These are phyloP conservation scores for Lutjanus campechanus DNA, from an alignment of 2,797 vertebrate genomes.

Conservation along the genomic window DNA sequence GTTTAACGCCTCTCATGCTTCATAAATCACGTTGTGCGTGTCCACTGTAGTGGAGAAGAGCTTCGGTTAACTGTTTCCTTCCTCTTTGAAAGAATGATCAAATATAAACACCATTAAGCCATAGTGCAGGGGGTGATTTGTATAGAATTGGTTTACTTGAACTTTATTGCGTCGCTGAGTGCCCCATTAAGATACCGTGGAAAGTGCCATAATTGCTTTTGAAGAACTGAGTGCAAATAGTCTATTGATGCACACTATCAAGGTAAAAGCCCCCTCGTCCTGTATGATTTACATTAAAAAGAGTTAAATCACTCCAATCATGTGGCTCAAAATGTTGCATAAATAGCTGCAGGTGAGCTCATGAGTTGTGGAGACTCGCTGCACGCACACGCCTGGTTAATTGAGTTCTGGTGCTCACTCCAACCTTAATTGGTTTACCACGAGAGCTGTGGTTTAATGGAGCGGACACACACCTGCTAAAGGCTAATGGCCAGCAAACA, in stretches of 20 bases:
- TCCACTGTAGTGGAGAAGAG: slow-evolving; percentile 67
- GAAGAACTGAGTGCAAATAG: slow-evolving; percentile 80
- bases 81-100: slow-evolving; percentile 83
- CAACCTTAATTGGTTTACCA: slow-evolving; percentile 93
- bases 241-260: slow-evolving; percentile 41
- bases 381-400: slow-evolving; percentile 85
- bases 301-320: neutral
- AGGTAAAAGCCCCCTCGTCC: slow-evolving; percentile 38
- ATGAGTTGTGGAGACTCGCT: slow-evolving; percentile 24
- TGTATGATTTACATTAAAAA: slow-evolving; percentile 17
- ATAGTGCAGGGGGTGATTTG: slow-evolving; percentile 70
- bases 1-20: slow-evolving; percentile 78
- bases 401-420: slow-evolving; percentile 92
- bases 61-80: slow-evolving; percentile 85
- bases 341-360: neutral
- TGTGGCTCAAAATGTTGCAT: slow-evolving; percentile 7
- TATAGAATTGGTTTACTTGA: slow-evolving; percentile 81
- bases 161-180: slow-evolving; percentile 86
- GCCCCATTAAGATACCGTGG: slow-evolving; percentile 85
- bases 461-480: slow-evolving; percentile 86
- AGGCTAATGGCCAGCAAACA: slow-evolving; percentile 90
- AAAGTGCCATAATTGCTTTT: slow-evolving; percentile 82
- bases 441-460: slow-evolving; percentile 93
- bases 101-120: slow-evolving; percentile 89
- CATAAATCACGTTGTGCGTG: slow-evolving; percentile 80